These are phyloP conservation scores for Corythoichthys intestinalis DNA, from an alignment of 2,113 vertebrate genomes.

Conservation along the genomic window DNA sequence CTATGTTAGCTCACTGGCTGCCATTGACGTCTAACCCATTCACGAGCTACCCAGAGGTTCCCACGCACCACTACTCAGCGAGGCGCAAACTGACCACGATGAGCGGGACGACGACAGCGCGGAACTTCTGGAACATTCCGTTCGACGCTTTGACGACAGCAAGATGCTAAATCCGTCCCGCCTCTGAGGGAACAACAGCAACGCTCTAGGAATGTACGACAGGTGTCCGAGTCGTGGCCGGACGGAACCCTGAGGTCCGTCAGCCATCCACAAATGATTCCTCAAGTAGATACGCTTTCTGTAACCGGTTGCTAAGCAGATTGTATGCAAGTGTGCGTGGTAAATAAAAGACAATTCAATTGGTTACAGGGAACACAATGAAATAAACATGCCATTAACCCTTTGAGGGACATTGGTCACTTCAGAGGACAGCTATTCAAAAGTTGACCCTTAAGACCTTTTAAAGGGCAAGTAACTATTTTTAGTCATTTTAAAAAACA, in stretches of 20 bases:
- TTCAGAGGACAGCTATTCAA: too few relatives aligned
- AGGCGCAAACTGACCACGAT: not conserved
- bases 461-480: too few relatives aligned
- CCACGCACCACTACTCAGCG: too few relatives aligned
- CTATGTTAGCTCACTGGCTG: too few relatives aligned
- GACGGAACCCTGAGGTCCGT: not conserved
- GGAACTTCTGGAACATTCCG: not conserved
- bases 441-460: too few relatives aligned
- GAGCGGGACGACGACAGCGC: not conserved
- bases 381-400: too few relatives aligned
- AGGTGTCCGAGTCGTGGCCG: conserved; percentile 51
- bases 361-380: too few relatives aligned
- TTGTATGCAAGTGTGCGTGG: conserved; percentile 2
- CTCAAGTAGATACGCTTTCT: not conserved
- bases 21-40: too few relatives aligned
- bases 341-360: conserved; percentile 40
- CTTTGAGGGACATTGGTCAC: too few relatives aligned
- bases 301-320: not conserved
- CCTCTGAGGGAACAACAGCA: conserved; percentile 28
- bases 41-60: too few relatives aligned
- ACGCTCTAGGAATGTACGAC: conserved; percentile 65
- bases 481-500: too few relatives aligned
- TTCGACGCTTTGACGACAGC: not conserved
- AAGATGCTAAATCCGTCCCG: conserved; percentile 61
- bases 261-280: not conserved